These are phyloP conservation scores for Pelochelys cantorii DNA, from an alignment of 2,797 vertebrate species.

Conservation along the genomic window DNA sequence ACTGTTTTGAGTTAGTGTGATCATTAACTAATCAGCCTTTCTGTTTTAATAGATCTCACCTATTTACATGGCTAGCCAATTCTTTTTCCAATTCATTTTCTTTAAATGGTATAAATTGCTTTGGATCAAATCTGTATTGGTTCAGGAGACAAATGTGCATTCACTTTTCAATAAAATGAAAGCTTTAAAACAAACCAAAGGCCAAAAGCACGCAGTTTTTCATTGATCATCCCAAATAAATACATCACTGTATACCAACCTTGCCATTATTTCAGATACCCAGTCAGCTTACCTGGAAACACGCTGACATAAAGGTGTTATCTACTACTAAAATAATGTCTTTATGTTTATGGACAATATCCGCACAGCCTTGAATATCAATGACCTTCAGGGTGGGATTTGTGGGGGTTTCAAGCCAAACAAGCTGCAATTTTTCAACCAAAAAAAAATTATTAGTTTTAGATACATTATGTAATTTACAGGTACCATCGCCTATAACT, in stretches of 20 bases:
- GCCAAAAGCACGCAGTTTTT: neutral
- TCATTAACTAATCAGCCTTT: neutral
- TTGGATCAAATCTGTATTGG: neutral
- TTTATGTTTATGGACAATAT: slow-evolving; percentile 81
- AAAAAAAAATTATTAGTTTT: neutral
- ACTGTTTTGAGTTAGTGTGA: neutral
- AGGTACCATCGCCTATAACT: neutral
- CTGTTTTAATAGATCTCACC: neutral
- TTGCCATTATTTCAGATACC: neutral
- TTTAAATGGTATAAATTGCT: neutral
- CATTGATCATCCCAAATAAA: neutral
- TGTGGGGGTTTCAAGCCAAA: slow-evolving; percentile 95
- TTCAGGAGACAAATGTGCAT: neutral
- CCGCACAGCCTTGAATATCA: slow-evolving; percentile 89
- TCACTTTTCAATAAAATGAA: neutral
- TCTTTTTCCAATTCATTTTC: neutral
- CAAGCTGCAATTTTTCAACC: slow-evolving; percentile 82
- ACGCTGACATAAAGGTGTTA: slow-evolving; percentile 96
- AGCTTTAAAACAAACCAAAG: neutral
- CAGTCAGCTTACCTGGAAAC: slow-evolving; percentile 90
- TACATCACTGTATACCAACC: neutral
- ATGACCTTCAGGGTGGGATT: slow-evolving; percentile 92
- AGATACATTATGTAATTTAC: neutral
- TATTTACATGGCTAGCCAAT: neutral
- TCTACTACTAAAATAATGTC: slow-evolving; percentile 91